Percentiles rank a stretch among this genome's conserved stretches.
phyloP scores from a whole-genome alignment of 1,140 invertebrate genomes.

The Brachionus calyciflorus region DNA sequence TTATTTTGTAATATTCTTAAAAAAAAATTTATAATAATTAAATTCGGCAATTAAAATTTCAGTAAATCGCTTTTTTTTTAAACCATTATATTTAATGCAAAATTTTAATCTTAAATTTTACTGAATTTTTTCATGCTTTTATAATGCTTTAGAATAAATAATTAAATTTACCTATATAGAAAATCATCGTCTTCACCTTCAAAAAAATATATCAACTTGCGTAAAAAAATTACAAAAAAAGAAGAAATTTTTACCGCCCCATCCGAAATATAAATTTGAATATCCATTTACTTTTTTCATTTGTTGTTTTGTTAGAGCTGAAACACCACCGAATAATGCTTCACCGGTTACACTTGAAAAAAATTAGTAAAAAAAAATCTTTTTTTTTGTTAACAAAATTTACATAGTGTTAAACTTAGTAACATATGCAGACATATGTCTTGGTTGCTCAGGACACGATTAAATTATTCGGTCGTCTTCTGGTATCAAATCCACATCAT shows the following conservation, averaged over 20 bases:
- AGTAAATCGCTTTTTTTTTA: too few species aligned
- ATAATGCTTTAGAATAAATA: too few species aligned
- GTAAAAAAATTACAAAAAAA: background rate
- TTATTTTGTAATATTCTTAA: constrained; percentile 3
- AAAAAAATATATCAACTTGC: background rate
- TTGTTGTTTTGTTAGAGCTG: constrained; percentile 64
- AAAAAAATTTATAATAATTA: too few species aligned
- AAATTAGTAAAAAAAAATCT: background rate
- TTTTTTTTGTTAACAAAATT: background rate
- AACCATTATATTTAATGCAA: too few species aligned
- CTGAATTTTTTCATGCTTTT: too few species aligned
- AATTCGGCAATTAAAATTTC: too few species aligned
- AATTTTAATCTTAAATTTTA: too few species aligned
- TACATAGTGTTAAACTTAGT: constrained; percentile 25
- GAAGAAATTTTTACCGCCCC: constrained; percentile 59
- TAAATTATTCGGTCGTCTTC: constrained; percentile 82
- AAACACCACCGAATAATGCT: constrained; percentile 72
- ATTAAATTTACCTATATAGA: background rate
- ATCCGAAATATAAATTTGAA: constrained; percentile 78
- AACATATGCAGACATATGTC: constrained; percentile 64
- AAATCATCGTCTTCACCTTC: constrained; percentile 8
- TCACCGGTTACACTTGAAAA: background rate
- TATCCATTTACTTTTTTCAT: constrained; percentile 79
- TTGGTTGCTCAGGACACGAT: constrained; percentile 78
- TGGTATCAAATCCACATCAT: constrained; percentile 87